Percentiles rank a stretch among this genome's conserved stretches.
These are phyloP conservation scores for Hydractinia symbiolongicarpus DNA, from an alignment of 30 jellyfish, hydroid and myxozoan species.

Conservation along the genomic window DNA sequence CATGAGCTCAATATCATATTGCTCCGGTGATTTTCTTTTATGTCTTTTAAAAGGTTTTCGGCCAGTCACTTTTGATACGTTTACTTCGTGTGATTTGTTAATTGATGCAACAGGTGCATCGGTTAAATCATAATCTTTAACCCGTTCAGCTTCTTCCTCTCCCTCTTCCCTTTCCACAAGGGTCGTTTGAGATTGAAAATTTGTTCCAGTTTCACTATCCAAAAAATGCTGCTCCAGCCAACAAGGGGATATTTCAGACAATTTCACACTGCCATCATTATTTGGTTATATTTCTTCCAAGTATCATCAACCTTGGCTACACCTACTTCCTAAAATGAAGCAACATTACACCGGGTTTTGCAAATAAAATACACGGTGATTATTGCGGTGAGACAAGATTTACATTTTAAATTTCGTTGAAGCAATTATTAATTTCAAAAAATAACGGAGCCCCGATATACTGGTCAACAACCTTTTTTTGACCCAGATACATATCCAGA, in stretches of 20 bases:
- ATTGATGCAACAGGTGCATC: neutral
- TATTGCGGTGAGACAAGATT: no score
- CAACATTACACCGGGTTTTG: no score
- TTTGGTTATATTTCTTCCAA: no score
- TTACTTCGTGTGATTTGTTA: neutral
- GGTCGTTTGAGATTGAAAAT: neutral
- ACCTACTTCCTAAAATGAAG: no score
- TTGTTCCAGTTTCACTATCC: neutral
- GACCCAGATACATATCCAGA: no score
- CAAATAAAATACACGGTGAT: no score
- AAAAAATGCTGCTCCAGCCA: neutral
- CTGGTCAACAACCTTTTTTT: no score
- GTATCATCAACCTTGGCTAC: no score
- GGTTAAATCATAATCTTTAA: neutral
- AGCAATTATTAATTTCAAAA: no score
- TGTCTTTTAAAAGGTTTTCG: neutral
- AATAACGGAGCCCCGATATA: no score
- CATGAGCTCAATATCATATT: neutral
- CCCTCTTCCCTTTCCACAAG: neutral
- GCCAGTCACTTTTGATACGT: neutral
- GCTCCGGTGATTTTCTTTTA: neutral
- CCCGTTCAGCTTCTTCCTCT: neutral
- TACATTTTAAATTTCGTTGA: no score
- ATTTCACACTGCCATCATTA: neutral
- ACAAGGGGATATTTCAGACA: neutral